Evolutionary conservation across 1,140 invertebrate species (phyloP), one percentile per base, ranked within the genome.

Genomic region (Oryzaephilus surinamensis): DNA sequence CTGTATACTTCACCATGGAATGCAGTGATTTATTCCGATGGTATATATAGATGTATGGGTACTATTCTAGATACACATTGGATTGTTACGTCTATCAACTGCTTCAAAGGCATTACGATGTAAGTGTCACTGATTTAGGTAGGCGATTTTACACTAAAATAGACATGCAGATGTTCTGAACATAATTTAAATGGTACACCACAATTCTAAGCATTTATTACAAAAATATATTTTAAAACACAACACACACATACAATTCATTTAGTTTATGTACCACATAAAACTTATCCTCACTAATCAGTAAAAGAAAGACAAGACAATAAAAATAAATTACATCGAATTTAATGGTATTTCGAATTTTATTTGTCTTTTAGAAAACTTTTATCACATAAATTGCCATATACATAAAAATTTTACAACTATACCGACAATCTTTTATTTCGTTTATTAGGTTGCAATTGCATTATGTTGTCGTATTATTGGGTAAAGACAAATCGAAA

Each of bases 21-120:
- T 41, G 78, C 71, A 0, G 75, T 76, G 43, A 61, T 86, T 20
- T 79, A 72, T 57, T 61, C 70, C 0, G 71, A 84, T 51, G 80
- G 81, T 13, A 51, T 58, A 17, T 76, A 77, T 43, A 70, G 60
- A 52, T 83, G 81, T 52, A 64, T 73, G 8, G 81, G 78, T 2
- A 65, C 73, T 37, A 63, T 80, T 34, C 55, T 85, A n/a, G 68
- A 79, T 46, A 38, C 57, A 2, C 58, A 70, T 15, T 81, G 79
- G 77, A 58, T 83, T 19, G 41, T 83, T 13, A 66, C 78, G 1
- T 72, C 69, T 38, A 57, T 67, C 3, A 60, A 62, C 4, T 84
- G 79, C 32, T 57, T 52, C 27, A 11, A 39, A 18, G 43, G n/a
- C n/a, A n/a, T n/a, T n/a, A n/a, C n/a, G n/a, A n/a, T n/a, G n/a